Evolutionary conservation across 64 coral and sea anemone species (phyloP).

Genomic region (Porites australiensis): DNA sequence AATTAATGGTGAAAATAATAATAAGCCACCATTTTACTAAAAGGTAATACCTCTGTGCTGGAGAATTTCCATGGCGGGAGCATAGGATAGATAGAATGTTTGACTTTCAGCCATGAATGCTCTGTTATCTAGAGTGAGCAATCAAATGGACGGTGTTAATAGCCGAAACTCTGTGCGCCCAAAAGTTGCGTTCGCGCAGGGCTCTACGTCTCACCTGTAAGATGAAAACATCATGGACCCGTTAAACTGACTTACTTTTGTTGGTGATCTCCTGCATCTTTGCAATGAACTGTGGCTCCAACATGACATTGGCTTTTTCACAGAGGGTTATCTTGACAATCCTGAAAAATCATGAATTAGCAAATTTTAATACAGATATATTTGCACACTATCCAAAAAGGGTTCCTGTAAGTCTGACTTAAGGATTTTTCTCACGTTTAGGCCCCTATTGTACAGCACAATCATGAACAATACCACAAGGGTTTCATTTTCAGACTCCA

Average conservation of each 20-base stretch:
- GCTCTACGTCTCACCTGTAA: no score
- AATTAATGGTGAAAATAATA: no score
- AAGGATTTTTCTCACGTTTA: no score
- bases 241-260: neutral
- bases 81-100: constrained; percentile 5
- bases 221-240: no score
- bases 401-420: neutral
- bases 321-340: constrained; percentile 23
- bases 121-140: neutral
- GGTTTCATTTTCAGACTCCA: no score
- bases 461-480: no score
- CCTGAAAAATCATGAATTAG: neutral
- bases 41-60: constrained; percentile 9
- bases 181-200: no score
- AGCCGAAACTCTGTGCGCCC: neutral
- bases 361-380: neutral
- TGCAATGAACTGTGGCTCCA: constrained; percentile 48
- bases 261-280: constrained; percentile 35
- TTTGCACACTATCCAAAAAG: neutral
- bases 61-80: constrained; percentile 30
- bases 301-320: constrained; percentile 25
- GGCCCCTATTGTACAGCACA: no score
- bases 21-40: neutral
- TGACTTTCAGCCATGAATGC: constrained; percentile 47
- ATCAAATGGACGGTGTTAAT: neutral